Evolutionary conservation across 2,797 vertebrate species (phyloP).

Genomic region (Lateolabrax maculatus): DNA sequence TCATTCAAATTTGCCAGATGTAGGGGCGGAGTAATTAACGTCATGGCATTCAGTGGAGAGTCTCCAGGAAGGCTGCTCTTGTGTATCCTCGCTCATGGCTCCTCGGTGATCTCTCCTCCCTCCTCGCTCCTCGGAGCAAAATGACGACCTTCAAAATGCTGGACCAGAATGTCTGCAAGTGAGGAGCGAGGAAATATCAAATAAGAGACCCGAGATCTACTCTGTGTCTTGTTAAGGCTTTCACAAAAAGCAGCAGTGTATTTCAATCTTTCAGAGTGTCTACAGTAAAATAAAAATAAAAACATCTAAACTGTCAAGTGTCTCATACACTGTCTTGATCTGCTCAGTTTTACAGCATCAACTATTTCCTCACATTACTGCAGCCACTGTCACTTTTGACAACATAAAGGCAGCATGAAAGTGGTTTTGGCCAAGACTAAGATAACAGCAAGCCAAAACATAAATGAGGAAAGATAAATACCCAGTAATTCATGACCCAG

Average conservation of each 20-base stretch:
- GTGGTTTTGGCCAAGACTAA: neutral
- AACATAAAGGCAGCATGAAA: neutral
- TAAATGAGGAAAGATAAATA: constrained; percentile 3
- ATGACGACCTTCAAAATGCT: no score
- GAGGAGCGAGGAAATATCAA: no score
- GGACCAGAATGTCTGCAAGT: no score
- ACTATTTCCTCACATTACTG: neutral
- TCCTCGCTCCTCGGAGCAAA: no score
- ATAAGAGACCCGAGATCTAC: no score
- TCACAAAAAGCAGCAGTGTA: neutral
- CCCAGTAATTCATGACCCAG: neutral
- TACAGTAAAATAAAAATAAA: neutral
- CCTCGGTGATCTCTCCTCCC: no score
- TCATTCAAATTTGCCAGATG: no score
- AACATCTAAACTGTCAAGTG: neutral
- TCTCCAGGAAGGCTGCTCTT: no score
- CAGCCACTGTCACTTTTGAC: neutral
- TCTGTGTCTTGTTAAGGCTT: neutral
- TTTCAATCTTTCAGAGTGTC: neutral
- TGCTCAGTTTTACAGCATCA: neutral
- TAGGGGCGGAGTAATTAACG: no score
- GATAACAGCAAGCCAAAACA: neutral
- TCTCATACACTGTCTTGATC: neutral
- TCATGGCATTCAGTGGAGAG: no score
- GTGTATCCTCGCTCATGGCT: no score